Conservation (phyloP, 1,140 invertebrate genomes). For the Rhynchophorus ferrugineus region DNA sequence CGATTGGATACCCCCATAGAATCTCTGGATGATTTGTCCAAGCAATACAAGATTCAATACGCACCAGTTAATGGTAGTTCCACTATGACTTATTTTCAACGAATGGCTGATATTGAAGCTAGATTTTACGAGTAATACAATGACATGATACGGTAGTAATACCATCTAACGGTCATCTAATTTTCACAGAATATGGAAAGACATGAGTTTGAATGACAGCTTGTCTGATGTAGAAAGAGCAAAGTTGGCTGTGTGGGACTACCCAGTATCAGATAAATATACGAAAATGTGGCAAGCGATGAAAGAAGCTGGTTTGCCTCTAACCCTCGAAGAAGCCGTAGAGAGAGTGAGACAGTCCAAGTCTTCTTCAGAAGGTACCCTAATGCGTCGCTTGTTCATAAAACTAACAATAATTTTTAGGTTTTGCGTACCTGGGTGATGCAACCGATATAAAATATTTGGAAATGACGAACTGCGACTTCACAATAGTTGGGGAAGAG, state of each 20-base stretch:
- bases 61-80: conserved; percentile 78
- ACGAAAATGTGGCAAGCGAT: conserved; percentile 98
- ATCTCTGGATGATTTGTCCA: conserved; percentile 84
- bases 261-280: conserved; percentile 96
- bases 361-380: conserved; percentile 58
- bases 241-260: conserved; percentile 96
- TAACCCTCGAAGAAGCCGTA: conserved; percentile 68
- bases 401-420: conserved; percentile 3
- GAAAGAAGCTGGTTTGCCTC: conserved; percentile 79
- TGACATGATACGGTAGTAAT: conserved; percentile 30
- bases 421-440: conserved; percentile 89
- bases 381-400: conserved; percentile 30
- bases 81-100: conserved; percentile 87
- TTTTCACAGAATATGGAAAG: conserved; percentile 85
- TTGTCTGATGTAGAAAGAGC: conserved; percentile 80
- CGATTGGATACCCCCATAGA: conserved; percentile 87
- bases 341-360: conserved; percentile 66
- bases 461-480: conserved; percentile 80
- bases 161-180: no score
- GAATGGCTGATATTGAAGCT: conserved; percentile 93
- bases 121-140: conserved; percentile 94
- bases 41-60: conserved; percentile 94
- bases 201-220: conserved; percentile 93
- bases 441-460: conserved; percentile 87
- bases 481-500: conserved; percentile 87